Evolutionary conservation across 2,888 invertebrate species (phyloP).

Genomic region (Drosophila pseudotalamancana): DNA sequence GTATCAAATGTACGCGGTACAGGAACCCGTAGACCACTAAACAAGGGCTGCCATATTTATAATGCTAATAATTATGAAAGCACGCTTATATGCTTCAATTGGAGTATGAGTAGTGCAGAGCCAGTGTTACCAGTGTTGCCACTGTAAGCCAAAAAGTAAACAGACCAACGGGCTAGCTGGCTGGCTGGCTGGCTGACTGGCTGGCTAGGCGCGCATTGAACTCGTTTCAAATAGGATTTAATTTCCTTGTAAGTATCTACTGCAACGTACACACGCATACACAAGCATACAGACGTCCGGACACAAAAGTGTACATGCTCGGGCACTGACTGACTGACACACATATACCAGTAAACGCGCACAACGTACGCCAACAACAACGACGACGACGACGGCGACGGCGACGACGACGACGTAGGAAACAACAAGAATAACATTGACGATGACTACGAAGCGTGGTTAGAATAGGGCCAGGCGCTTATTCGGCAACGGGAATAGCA

Average conservation of each 20-base stretch:
- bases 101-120: not conserved
- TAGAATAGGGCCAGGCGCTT: constrained; percentile 35
- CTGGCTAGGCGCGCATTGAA: constrained; percentile 66
- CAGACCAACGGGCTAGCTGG: constrained; percentile 37
- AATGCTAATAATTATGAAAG: constrained; percentile 34
- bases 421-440: constrained; percentile 78
- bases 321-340: constrained; percentile 78
- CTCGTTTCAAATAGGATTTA: constrained; percentile 57
- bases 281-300: constrained; percentile 4
- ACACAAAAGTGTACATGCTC: constrained; percentile 22
- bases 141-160: constrained; percentile 58
- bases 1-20: not conserved
- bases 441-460: constrained; percentile 61
- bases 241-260: constrained; percentile 72
- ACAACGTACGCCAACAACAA: constrained; percentile 39
- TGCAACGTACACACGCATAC: constrained; percentile 39
- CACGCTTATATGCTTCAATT: constrained; percentile 46
- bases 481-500: constrained; percentile 26
- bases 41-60: constrained; percentile 33
- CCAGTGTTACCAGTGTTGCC: constrained; percentile 49
- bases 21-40: not conserved
- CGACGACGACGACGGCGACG: constrained; percentile 1
- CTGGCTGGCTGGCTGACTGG: not conserved
- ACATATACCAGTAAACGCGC: constrained; percentile 64
- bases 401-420: constrained; percentile 50